Percentiles rank a stretch among this genome's conserved stretches.
These are phyloP conservation scores for Eupithecia inturbata DNA, from an alignment of 2,888 invertebrate species.

Conservation along the genomic window DNA sequence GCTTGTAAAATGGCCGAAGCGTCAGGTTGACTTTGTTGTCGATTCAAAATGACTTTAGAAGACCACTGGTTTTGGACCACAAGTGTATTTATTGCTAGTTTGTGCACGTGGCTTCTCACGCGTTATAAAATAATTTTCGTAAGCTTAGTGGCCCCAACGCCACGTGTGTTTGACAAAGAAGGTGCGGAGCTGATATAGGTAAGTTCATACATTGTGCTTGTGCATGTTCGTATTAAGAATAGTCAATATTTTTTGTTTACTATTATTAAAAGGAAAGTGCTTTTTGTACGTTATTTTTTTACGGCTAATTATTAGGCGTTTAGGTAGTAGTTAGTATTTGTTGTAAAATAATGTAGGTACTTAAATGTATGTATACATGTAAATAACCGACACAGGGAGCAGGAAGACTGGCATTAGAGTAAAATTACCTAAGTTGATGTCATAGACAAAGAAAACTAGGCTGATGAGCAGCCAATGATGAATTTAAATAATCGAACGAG, in stretches of 20 bases:
- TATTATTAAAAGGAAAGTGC: slow-evolving; percentile 20
- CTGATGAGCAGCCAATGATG: too few relatives aligned
- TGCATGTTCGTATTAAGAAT: slow-evolving; percentile 32
- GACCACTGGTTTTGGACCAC: neutral
- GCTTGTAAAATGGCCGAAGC: neutral
- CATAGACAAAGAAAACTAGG: too few relatives aligned
- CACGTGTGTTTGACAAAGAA: slow-evolving; percentile 42
- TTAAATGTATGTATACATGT: too few relatives aligned
- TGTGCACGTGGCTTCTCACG: neutral
- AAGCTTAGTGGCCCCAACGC: slow-evolving; percentile 22
- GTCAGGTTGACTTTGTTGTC: neutral
- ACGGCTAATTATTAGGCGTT: neutral
- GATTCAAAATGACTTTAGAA: neutral
- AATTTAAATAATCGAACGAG: too few relatives aligned
- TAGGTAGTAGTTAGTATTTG: neutral
- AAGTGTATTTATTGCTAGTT: neutral
- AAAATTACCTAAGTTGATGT: too few relatives aligned
- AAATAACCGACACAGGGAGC: too few relatives aligned
- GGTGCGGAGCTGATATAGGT: slow-evolving; percentile 34
- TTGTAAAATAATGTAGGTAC: too few relatives aligned
- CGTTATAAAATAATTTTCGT: slow-evolving; percentile 13
- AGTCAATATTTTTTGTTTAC: slow-evolving; percentile 32
- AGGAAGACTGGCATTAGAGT: too few relatives aligned
- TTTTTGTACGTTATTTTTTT: neutral
- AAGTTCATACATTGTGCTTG: slow-evolving; percentile 37